Evolutionary conservation across 2,797 vertebrate genomes (phyloP).

Genomic region (Galagoides demidoff): DNA sequence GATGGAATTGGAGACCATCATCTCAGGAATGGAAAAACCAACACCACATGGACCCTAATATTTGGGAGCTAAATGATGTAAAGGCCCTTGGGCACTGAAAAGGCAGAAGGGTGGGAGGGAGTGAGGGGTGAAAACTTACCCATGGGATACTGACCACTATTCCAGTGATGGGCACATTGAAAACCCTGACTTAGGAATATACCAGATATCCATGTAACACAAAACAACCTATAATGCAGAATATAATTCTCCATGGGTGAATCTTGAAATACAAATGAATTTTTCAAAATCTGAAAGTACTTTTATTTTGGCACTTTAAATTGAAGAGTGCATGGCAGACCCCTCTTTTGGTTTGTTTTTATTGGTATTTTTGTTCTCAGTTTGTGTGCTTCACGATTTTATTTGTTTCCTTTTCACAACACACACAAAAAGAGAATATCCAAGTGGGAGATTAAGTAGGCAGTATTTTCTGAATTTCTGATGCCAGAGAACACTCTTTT

Average conservation of each 20-base stretch:
- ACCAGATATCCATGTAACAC: background rate
- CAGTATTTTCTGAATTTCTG: background rate
- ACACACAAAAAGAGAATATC: background rate
- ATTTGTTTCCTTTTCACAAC: background rate
- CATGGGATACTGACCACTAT: no score
- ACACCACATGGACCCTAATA: no score
- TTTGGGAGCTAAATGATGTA: no score
- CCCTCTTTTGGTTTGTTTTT: background rate
- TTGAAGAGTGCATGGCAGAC: background rate
- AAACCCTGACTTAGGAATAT: background rate
- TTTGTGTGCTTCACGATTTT: background rate
- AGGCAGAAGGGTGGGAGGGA: no score
- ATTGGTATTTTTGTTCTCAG: background rate
- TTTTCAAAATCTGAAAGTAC: background rate
- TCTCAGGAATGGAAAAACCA: no score
- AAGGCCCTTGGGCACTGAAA: no score
- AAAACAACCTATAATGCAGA: background rate
- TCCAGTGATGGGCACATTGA: background rate
- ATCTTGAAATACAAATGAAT: slow-evolving; percentile 1
- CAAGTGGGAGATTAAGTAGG: background rate
- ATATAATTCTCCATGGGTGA: background rate
- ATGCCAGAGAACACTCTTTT: background rate
- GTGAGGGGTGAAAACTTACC: no score
- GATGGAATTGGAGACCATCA: no score
- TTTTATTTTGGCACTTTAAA: background rate